phyloP scores from a whole-genome alignment of 1,140 invertebrate genomes.

The Camponotus pennsylvanicus region DNA sequence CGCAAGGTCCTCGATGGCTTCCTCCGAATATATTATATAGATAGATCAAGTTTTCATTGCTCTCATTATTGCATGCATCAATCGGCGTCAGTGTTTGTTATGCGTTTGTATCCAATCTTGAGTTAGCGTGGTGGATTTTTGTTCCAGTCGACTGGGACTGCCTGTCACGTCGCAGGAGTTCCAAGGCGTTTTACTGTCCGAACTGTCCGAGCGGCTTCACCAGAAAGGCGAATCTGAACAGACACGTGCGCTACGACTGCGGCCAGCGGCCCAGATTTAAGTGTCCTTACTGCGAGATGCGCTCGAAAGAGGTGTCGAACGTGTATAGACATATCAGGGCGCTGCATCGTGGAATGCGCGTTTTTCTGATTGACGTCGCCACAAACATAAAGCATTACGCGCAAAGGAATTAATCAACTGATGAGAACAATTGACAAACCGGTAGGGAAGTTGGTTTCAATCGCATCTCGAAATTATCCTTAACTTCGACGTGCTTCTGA shows the following conservation, averaged over 20 bases:
- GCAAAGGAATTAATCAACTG: constrained; percentile 24
- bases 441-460: neutral
- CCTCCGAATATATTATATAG: neutral
- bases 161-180: constrained; percentile 1
- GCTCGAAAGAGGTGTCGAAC: constrained; percentile 76
- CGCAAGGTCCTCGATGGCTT: neutral
- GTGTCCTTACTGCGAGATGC: constrained; percentile 84
- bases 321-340: constrained; percentile 76
- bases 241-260: constrained; percentile 88
- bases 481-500: neutral
- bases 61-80: neutral
- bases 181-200: constrained; percentile 77
- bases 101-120: too few relatives aligned
- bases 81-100: neutral
- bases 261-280: constrained; percentile 86
- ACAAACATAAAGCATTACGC: constrained; percentile 52
- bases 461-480: neutral
- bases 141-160: constrained; percentile 42
- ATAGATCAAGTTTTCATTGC: neutral
- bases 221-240: constrained; percentile 79
- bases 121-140: constrained; percentile 45
- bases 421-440: neutral
- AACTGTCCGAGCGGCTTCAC: constrained; percentile 83
- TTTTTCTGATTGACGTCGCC: constrained; percentile 57
- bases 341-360: constrained; percentile 63